A percentile compares a stretch with the other conserved stretches of the same genome.
phyloP scores from a whole-genome alignment of 2,113 vertebrate genomes.

The Felis catus region F.catus_Fca126_mat1.0 CM031416.1:120244501-120245000 shows the following conservation, averaged over 20 bases:
- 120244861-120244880: conserved; percentile 39
- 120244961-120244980: neutral
- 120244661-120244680: conserved; percentile 30
- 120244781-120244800: conserved; percentile 27
- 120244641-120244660: neutral
- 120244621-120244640: neutral
- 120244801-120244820: conserved; percentile 55
- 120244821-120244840: conserved; percentile 2
- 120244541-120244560: neutral
- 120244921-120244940: conserved; percentile 49
- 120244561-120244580: neutral
- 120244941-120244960: neutral
- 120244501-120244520: neutral
- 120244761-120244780: conserved; percentile 24
- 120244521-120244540: neutral
- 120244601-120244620: neutral
- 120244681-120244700: conserved; percentile 7
- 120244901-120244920: conserved; percentile 65
- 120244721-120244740: neutral
- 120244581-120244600: neutral
- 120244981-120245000: conserved; percentile 45
- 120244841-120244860: conserved; percentile 59
- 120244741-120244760: neutral
- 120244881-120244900: conserved; percentile 55
- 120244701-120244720: conserved; percentile 18